phyloP scores from a whole-genome alignment of 2,797 vertebrate species.

The Anabas testudineus region DNA sequence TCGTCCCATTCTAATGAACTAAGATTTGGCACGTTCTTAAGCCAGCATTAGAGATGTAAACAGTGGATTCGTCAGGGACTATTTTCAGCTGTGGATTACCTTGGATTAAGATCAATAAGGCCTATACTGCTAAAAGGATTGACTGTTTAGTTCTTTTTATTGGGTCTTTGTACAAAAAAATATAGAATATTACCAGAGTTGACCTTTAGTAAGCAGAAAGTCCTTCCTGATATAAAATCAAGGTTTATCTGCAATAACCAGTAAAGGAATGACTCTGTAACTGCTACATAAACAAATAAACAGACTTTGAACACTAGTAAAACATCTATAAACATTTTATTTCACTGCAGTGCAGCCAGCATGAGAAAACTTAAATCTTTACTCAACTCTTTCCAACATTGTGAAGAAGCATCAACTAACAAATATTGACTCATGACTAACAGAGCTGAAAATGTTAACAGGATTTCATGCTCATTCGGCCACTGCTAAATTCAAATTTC shows the following conservation, averaged over 20 bases:
- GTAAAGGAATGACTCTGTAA: not conserved
- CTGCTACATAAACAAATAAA: not conserved
- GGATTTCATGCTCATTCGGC: not conserved
- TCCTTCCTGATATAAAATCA: not conserved
- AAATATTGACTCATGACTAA: not conserved
- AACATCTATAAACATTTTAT: not conserved
- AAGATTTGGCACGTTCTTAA: no score
- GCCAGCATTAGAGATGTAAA: not conserved
- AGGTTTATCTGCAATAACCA: not conserved
- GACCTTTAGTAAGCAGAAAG: not conserved
- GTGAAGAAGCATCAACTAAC: not conserved
- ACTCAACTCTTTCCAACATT: not conserved
- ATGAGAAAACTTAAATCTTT: not conserved
- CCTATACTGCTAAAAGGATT: no score
- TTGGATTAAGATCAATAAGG: no score
- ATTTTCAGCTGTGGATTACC: not conserved
- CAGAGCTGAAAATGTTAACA: not conserved
- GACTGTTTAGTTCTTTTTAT: no score
- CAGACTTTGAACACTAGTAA: not conserved
- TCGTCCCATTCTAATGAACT: no score
- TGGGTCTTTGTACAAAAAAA: no score
- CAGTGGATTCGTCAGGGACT: no score
- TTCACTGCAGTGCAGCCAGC: not conserved
- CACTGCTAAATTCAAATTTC: conserved; percentile 10
- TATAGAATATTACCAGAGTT: not conserved